Conservation (phyloP, 92 coral and sea anemone species). For the Phenganax subtilis region DNA sequence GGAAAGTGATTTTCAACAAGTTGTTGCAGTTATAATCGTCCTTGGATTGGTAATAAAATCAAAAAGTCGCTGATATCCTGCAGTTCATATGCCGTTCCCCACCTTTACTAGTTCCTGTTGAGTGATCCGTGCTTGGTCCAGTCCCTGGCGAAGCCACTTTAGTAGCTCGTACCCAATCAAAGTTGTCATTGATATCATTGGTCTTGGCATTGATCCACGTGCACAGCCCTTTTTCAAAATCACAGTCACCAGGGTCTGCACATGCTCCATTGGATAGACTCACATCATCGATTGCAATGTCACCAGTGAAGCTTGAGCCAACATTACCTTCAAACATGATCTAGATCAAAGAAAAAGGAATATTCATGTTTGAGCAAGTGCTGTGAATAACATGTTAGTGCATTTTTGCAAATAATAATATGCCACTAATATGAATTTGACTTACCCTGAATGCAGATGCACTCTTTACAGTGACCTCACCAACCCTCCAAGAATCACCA, state of each 20-base stretch:
- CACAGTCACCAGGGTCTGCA: constrained; percentile 83
- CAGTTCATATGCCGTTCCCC: too few species aligned
- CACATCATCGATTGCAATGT: constrained; percentile 80
- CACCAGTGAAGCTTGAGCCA: constrained; percentile 67
- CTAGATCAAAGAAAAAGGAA: constrained; percentile 23
- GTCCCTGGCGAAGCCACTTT: constrained; percentile 60
- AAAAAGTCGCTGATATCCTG: too few species aligned
- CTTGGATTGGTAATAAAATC: too few species aligned
- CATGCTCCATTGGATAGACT: constrained; percentile 65
- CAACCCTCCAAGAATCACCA: constrained; percentile 84
- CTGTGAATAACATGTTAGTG: background rate
- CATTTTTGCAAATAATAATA: background rate
- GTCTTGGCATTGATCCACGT: constrained; percentile 82
- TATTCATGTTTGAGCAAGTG: background rate
- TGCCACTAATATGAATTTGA: background rate
- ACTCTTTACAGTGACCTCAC: constrained; percentile 79
- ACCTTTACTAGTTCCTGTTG: constrained; percentile 69
- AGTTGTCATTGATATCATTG: constrained; percentile 59
- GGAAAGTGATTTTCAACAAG: too few species aligned
- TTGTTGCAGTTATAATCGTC: too few species aligned
- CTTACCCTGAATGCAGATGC: constrained; percentile 70
- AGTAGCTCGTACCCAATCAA: constrained; percentile 82
- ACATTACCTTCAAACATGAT: constrained; percentile 72
- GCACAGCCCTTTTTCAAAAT: constrained; percentile 81
- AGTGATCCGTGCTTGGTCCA: constrained; percentile 81